A percentile compares a stretch with the other conserved stretches of the same genome.
phyloP scores from a whole-genome alignment of 2,888 invertebrate species.

The Andrena fulva region DNA sequence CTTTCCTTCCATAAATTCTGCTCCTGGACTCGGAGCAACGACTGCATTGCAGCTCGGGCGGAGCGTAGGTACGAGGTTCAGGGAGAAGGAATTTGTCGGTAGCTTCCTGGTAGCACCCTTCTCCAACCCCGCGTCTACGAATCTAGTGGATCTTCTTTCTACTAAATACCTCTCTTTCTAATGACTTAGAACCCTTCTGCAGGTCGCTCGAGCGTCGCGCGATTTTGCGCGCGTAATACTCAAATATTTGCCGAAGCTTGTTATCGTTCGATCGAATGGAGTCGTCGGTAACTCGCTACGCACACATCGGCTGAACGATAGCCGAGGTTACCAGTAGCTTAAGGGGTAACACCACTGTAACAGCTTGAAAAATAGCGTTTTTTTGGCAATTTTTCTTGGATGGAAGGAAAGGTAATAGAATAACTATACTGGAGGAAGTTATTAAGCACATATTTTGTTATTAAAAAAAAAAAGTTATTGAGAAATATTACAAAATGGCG shows the following conservation, averaged over 20 bases:
- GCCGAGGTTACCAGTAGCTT: neutral
- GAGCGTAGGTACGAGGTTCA: neutral
- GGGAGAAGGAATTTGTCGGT: neutral
- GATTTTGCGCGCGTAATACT: neutral
- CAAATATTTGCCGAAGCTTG: constrained; percentile 9
- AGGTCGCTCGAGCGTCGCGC: neutral
- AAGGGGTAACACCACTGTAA: too few relatives aligned
- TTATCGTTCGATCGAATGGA: constrained; percentile 11
- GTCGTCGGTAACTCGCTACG: neutral
- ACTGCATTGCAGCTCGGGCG: neutral
- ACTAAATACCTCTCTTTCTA: too few relatives aligned
- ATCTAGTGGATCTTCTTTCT: too few relatives aligned
- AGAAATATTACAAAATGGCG: too few relatives aligned
- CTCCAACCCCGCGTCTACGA: too few relatives aligned
- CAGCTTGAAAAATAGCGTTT: too few relatives aligned
- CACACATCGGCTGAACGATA: neutral
- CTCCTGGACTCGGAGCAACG: constrained; percentile 27
- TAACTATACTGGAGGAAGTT: too few relatives aligned
- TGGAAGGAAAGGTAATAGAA: too few relatives aligned
- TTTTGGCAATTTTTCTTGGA: too few relatives aligned
- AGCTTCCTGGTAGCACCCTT: neutral
- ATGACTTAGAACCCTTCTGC: neutral
- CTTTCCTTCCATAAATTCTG: constrained; percentile 46
- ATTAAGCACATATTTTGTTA: too few relatives aligned
- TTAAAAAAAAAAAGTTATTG: too few relatives aligned